Percentiles rank a stretch among this genome's conserved stretches.
Evolutionary conservation across 2,113 vertebrate genomes (phyloP).

Genomic region (Microtus richardsoni): DNA sequence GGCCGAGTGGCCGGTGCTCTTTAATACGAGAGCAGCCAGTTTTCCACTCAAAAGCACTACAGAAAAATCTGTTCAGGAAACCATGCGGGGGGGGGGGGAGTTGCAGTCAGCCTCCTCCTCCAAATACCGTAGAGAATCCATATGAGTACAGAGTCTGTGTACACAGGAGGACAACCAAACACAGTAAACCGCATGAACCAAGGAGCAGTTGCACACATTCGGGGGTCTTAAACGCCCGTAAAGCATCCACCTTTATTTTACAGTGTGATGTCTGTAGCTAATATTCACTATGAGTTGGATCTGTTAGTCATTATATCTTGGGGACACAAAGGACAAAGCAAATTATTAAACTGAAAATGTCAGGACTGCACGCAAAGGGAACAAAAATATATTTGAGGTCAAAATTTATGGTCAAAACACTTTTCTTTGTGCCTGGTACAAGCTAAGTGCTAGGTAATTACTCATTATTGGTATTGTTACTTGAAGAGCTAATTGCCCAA

Average conservation of each 20-base stretch:
- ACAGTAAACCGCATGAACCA: background rate
- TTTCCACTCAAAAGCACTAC: background rate
- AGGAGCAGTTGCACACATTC: background rate
- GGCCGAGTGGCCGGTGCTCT: background rate
- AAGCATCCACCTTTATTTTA: conserved; percentile 24
- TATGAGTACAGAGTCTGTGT: background rate
- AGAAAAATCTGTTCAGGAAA: conserved; percentile 27
- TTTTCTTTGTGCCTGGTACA: conserved; percentile 14
- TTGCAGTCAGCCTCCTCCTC: background rate
- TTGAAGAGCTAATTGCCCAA: background rate
- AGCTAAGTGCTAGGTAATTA: conserved; percentile 24
- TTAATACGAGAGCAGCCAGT: background rate
- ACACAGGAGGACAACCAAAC: background rate
- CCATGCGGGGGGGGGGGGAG: background rate
- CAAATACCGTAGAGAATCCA: background rate
- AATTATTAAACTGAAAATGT: background rate
- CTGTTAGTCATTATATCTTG: background rate
- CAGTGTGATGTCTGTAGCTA: conserved; percentile 29
- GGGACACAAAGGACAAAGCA: conserved; percentile 26
- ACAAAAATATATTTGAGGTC: conserved; percentile 55
- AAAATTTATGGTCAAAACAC: conserved; percentile 34
- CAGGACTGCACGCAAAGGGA: background rate
- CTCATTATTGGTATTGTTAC: background rate
- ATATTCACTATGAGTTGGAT: background rate
- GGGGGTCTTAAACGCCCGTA: background rate